Base-by-base conservation (phyloP, 2,797 vertebrate species). In the Sebastes kiyomatsui region DNA sequence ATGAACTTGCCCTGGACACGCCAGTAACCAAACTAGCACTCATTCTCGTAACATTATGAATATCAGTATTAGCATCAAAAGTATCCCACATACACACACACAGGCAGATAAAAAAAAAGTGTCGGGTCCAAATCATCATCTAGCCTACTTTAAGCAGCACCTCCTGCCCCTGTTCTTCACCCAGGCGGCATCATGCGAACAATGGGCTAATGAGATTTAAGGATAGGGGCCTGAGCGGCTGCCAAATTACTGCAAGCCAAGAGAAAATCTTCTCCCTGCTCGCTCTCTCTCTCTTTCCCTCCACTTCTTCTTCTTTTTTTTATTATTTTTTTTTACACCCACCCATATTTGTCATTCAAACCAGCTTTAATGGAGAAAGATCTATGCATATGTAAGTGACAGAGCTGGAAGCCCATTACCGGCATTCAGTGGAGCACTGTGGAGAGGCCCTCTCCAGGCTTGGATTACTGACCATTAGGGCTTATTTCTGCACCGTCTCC, bases 171-270 rank as follows among this genome's bases (percentile, higher is more conserved):
- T 92, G 92, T 65, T 81, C 83, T 86, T 87, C 89, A 85, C 86
- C 88, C 76, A 87, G 94, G 89, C 94, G 88, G 94, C 95, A 93
- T 95, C 96, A 96, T 94, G 91, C 58, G 78, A 94, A 96, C 96
- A 97, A 97, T 96, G 96, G 93, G 93, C 94, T 97, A 97, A 98
- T 98, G 97, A 97, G 96, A 97, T 97, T 97, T 97, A 97, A 98
- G 96, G 95, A 97, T 95, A 96, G 96, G 95, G 94, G 95, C 85
- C 96, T 95, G 96, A 93, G 92, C 32, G 95, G 94, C 96, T 96
- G 94, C 96, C 95, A 95, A 94, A 95, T 95, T 95, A 95, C 92
- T 90, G 93, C 92, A 89, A 94, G 92, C 89, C 82, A 80, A 84
- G 87, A 91, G 95, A 92, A 95, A 96, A 96, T 95, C 90, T 93